These are phyloP conservation scores for Hemitrygon akajei DNA, from an alignment of 2,797 vertebrate genomes.

Conservation along the genomic window DNA sequence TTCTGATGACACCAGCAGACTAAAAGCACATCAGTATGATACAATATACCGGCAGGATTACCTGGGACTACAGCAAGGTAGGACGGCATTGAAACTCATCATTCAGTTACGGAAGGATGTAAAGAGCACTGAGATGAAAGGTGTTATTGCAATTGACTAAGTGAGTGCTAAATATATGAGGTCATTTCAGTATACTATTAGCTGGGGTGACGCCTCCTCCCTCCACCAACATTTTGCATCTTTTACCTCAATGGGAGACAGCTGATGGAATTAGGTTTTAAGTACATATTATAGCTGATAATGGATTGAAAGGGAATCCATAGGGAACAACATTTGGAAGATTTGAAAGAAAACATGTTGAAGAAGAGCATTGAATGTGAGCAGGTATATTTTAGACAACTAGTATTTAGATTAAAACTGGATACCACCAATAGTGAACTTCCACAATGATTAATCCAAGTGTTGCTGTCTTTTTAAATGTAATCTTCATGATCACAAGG, in stretches of 20 bases:
- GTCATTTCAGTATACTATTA: background rate
- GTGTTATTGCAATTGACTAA: too few relatives aligned
- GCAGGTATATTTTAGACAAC: background rate
- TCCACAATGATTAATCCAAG: background rate
- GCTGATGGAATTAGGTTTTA: background rate
- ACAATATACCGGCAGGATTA: constrained; percentile 64
- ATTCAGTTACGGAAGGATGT: background rate
- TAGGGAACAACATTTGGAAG: background rate
- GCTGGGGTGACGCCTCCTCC: background rate
- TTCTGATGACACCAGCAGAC: constrained; percentile 50
- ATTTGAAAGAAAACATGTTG: background rate
- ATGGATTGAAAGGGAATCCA: background rate
- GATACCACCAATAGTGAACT: background rate
- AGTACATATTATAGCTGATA: background rate
- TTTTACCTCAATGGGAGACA: background rate
- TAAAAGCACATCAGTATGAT: constrained; percentile 59
- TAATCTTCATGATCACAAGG: too few relatives aligned
- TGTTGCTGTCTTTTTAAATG: too few relatives aligned
- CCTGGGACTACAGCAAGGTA: constrained; percentile 59
- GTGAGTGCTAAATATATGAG: background rate
- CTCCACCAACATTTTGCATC: background rate
- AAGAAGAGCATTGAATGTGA: background rate
- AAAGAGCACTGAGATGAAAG: background rate
- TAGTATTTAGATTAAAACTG: background rate
- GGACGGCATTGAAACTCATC: background rate